Percentiles rank a stretch among this genome's conserved stretches.
Evolutionary conservation across 1,140 invertebrate genomes (phyloP).

Genomic region (Pararge aegeria): DNA sequence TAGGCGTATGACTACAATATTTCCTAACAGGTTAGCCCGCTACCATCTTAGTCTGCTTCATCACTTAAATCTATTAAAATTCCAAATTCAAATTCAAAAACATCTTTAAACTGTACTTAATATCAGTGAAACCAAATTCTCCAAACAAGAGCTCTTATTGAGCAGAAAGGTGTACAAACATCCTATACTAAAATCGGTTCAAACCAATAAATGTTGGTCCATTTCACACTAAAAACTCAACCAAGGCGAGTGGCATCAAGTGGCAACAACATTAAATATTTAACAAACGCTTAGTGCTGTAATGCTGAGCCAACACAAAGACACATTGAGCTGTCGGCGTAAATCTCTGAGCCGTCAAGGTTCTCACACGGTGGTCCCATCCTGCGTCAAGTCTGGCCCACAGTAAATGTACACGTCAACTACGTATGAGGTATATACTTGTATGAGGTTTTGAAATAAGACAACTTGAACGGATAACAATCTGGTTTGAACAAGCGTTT

Average conservation of each 20-base stretch:
- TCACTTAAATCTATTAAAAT: too few species aligned
- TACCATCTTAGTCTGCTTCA: too few species aligned
- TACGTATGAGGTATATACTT: not conserved
- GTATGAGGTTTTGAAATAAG: slow-evolving; percentile 8
- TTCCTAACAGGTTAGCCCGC: too few species aligned
- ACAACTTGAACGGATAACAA: slow-evolving; percentile 2
- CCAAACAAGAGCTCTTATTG: too few species aligned
- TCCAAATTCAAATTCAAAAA: too few species aligned
- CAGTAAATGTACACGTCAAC: slow-evolving; percentile 1
- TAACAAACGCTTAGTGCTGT: slow-evolving; percentile 22
- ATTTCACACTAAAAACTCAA: not conserved
- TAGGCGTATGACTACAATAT: too few species aligned
- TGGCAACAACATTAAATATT: slow-evolving; percentile 12
- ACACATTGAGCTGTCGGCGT: slow-evolving; percentile 37
- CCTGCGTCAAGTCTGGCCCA: not conserved
- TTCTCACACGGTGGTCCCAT: slow-evolving; percentile 22
- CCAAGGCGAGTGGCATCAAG: slow-evolving; percentile 7
- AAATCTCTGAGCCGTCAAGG: slow-evolving; percentile 30
- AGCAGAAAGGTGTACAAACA: too few species aligned
- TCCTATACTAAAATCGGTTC: too few species aligned
- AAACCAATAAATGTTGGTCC: not conserved
- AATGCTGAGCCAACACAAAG: slow-evolving; percentile 27
- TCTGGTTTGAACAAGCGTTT: slow-evolving; percentile 7
- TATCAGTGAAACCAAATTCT: too few species aligned
- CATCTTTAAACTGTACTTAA: not conserved